Evolutionary conservation across 1,140 invertebrate species (phyloP).

Genomic region (Drosophila quadrilineata): DNA sequence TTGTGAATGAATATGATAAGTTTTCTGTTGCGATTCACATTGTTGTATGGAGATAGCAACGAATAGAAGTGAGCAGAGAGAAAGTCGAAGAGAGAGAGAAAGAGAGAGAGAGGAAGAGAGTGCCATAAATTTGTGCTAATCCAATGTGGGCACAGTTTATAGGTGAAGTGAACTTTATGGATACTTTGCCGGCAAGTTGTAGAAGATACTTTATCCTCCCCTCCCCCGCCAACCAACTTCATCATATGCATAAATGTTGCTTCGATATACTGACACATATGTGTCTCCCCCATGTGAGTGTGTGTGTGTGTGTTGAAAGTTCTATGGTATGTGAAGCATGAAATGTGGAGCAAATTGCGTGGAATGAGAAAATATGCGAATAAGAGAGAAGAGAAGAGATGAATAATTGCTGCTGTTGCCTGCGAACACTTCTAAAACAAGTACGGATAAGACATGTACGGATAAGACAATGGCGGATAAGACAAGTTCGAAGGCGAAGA

Average conservation of each 20-base stretch:
- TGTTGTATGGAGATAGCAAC: constrained; percentile 18
- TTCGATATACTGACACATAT: neutral
- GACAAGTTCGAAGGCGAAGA: no score
- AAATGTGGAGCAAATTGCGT: constrained; percentile 72
- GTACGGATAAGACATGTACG: no score
- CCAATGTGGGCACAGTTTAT: constrained; percentile 64
- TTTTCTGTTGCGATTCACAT: constrained; percentile 39
- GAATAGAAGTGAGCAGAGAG: no score
- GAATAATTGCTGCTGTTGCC: no score
- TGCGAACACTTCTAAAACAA: no score
- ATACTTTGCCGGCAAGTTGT: constrained; percentile 54
- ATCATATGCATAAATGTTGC: constrained; percentile 38
- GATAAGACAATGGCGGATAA: no score
- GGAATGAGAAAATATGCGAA: neutral
- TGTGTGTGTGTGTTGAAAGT: constrained; percentile 38
- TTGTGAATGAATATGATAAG: constrained; percentile 78
- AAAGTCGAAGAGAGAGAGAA: neutral
- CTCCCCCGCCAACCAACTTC: no score
- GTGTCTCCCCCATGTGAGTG: neutral
- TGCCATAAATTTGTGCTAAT: constrained; percentile 73
- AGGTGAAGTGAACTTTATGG: constrained; percentile 77
- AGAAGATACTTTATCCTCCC: constrained; percentile 34
- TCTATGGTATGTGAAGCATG: constrained; percentile 69
- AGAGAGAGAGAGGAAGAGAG: neutral
- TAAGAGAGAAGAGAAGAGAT: no score